Percentiles rank a stretch among this genome's conserved stretches.
Conservation (phyloP, 2,113 vertebrate species). For the Pantherophis guttatus region DNA sequence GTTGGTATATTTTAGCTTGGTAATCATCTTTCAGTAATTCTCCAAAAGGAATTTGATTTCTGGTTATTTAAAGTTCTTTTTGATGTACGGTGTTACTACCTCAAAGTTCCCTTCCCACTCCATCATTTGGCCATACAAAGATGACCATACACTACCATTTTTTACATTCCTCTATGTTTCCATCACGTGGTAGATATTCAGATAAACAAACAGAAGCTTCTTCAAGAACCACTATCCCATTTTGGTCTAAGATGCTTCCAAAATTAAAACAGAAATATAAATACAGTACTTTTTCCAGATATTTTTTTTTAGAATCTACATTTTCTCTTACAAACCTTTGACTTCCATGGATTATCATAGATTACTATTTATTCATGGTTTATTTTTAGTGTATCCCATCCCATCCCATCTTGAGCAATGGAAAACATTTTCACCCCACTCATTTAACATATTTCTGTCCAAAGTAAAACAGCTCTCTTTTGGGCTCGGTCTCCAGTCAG, state of each 20-base stretch:
- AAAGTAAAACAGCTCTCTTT: neutral
- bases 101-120: neutral
- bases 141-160: neutral
- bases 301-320: neutral
- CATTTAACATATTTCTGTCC: neutral
- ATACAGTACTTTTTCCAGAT: neutral
- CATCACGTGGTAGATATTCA: neutral
- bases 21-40: neutral
- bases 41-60: neutral
- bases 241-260: neutral
- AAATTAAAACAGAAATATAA: neutral
- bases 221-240: neutral
- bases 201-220: neutral
- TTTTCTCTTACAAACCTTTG: neutral
- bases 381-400: neutral
- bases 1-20: neutral
- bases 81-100: neutral
- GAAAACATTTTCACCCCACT: neutral
- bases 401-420: neutral
- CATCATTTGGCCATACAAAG: neutral
- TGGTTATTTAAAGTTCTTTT: neutral
- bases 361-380: neutral
- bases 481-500: neutral
- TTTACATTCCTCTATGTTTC: neutral
- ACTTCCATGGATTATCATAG: neutral